Conservation (phyloP, 2,888 invertebrate genomes). For the Lasioglossum figueresi region DNA sequence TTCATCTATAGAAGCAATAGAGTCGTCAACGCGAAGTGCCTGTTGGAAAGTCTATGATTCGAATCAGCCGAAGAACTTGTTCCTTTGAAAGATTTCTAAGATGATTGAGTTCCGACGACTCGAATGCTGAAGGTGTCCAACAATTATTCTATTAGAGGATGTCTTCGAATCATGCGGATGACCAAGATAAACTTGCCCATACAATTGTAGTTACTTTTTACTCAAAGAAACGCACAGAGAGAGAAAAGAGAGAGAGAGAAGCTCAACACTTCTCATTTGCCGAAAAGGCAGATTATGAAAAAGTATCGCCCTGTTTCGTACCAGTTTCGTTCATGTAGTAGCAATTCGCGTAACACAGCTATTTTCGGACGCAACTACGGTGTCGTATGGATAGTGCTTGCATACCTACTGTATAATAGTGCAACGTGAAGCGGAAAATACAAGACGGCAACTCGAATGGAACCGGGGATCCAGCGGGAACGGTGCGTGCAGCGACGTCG, state of each 20-base stretch:
- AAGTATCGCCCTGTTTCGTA: neutral
- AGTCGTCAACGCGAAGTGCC: neutral
- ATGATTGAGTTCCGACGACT: neutral
- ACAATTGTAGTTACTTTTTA: neutral
- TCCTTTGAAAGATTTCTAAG: neutral
- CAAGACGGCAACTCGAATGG: slow-evolving; percentile 4
- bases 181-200: neutral
- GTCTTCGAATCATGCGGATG: neutral
- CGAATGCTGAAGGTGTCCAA: neutral
- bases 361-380: neutral
- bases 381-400: neutral
- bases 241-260: too few relatives aligned
- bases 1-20: neutral
- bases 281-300: neutral
- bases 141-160: neutral
- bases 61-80: neutral
- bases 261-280: neutral
- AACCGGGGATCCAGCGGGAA: slow-evolving; percentile 40
- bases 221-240: neutral
- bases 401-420: slow-evolving; percentile 8
- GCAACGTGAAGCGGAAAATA: slow-evolving; percentile 13
- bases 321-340: too few relatives aligned
- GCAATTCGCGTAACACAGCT: neutral
- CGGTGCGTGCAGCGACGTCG: slow-evolving; percentile 67
- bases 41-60: neutral